Conservation (phyloP, 2,888 invertebrate species). For the Theretra japonica region DNA sequence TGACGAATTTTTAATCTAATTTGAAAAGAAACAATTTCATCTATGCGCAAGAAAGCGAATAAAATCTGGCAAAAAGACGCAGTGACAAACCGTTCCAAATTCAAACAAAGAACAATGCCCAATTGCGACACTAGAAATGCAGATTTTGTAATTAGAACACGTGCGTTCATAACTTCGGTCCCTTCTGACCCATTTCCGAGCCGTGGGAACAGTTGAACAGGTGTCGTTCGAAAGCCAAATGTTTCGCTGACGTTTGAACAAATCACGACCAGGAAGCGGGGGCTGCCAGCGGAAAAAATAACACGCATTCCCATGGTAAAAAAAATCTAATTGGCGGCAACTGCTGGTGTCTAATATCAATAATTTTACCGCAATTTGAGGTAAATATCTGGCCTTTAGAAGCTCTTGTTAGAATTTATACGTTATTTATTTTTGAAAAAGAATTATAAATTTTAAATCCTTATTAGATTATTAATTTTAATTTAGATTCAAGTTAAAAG, state of each 20-base stretch:
- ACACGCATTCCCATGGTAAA: conserved; percentile 51
- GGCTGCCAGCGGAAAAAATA: conserved; percentile 50
- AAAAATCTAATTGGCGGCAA: conserved; percentile 17
- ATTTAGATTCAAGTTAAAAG: no score
- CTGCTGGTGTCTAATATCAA: not conserved
- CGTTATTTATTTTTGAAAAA: no score
- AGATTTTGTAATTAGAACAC: conserved; percentile 61
- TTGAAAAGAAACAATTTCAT: no score
- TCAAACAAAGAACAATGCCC: conserved; percentile 39
- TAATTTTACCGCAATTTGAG: not conserved
- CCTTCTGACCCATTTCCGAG: conserved; percentile 45
- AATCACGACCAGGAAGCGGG: conserved; percentile 73
- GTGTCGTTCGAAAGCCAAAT: conserved; percentile 68
- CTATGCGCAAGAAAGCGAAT: no score
- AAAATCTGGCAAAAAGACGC: no score
- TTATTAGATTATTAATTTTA: no score
- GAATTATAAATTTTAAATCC: no score
- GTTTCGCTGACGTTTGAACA: conserved; percentile 65
- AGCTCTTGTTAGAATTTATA: not conserved
- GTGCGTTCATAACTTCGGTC: conserved; percentile 48
- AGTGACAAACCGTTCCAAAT: conserved; percentile 27
- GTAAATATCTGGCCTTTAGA: no score
- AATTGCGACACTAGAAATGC: conserved; percentile 39
- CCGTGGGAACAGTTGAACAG: conserved; percentile 75
- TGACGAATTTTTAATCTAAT: no score